Evolutionary conservation across 2,113 vertebrate species (phyloP), one percentile per base, ranked within the genome.

Genomic region (Vireo altiloquus): DNA sequence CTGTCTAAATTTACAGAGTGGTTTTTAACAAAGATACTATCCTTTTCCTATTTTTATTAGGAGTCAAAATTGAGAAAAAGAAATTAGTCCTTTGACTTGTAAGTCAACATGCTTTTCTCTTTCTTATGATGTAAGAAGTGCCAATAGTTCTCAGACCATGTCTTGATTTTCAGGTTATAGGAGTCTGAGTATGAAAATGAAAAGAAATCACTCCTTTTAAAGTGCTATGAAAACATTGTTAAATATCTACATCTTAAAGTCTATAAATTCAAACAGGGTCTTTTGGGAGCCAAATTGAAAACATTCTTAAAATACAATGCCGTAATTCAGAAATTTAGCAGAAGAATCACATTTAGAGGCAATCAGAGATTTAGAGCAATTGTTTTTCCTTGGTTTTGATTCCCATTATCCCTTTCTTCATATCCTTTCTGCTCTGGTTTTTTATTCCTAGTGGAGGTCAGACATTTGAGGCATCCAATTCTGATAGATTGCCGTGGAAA

Each of bases 381-480:
- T 78, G 30, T 60, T 87, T 91, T 60, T 15, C 69, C 40, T 44
- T 60, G 37, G 8, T 68, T 89, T 94, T 89, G 13, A 53, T 75
- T 89, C 11, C 46, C 9, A 13, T 63, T 89, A 25, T 66, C 15
- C 15, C 79, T 59, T 59, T 40, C 35, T 90, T 82, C 54, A 57
- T 75, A 60, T 83, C 17, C 53, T 91, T 89, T 84, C 39, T 89
- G 24, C 85, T 89, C 83, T 83, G 57, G 1, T 68, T 92, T 89
- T 82, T 72, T 76, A 79, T 94, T 95, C 69, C 87, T 92, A 27
- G 8, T n/a, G 61, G 93, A 89, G 81, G 69, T 89, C 91, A 96
- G 84, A 61, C 15, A 60, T 91, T 87, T 78, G 61, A 89, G 61
- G 87, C 81, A 89, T 95, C 78, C 81, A 78, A 1, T 90, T 91